These are phyloP conservation scores for Metallyticus violacea DNA, from an alignment of 2,888 invertebrate species.

Conservation along the genomic window DNA sequence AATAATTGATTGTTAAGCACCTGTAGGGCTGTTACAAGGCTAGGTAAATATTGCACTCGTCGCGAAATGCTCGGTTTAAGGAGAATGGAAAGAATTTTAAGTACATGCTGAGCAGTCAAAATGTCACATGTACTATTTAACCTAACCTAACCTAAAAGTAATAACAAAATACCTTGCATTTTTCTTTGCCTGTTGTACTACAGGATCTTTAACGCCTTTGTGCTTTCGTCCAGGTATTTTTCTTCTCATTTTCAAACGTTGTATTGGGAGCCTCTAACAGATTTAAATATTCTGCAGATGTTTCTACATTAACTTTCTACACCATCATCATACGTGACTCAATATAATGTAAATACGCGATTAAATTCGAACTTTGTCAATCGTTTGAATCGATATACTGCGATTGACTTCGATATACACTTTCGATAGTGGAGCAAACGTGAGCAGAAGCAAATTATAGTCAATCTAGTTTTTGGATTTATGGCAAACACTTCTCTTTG, in stretches of 20 bases:
- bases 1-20: no score
- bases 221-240: constrained; percentile 30
- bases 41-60: no score
- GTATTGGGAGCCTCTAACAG: no score
- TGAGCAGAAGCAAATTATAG: not conserved
- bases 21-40: no score
- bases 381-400: not conserved
- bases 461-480: not conserved
- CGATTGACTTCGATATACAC: not conserved
- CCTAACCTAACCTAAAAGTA: not conserved
- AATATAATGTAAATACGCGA: no score
- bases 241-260: constrained; percentile 5
- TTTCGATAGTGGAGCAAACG: not conserved
- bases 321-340: no score
- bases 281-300: no score
- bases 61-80: no score
- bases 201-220: constrained; percentile 27
- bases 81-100: no score
- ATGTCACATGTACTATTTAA: no score
- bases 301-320: no score
- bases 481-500: not conserved
- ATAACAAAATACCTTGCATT: constrained; percentile 57
- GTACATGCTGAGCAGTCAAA: not conserved
- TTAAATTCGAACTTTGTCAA: no score
- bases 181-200: constrained; percentile 64